Evolutionary conservation across 2,888 invertebrate species (phyloP).

Genomic region (Copidosoma aretas): DNA sequence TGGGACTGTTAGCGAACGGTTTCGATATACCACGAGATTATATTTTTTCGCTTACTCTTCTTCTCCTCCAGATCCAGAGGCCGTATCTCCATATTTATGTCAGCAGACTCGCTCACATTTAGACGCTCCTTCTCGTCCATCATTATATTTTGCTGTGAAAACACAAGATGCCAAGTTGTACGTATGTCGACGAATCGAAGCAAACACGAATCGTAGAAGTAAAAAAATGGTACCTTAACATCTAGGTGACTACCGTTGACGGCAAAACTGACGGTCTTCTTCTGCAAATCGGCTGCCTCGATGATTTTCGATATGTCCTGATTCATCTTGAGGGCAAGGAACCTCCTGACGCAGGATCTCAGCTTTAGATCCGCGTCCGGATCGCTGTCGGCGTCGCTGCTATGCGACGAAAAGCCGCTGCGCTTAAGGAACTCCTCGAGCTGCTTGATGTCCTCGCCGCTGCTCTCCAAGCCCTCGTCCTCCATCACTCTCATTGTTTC

Average conservation of each 20-base stretch:
- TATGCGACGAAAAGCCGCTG: slow-evolving; percentile 71
- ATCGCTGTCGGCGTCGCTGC: slow-evolving; percentile 70
- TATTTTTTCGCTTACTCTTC: slow-evolving; percentile 45
- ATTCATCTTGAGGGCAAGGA: slow-evolving; percentile 74
- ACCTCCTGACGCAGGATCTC: slow-evolving; percentile 75
- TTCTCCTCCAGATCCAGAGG: slow-evolving; percentile 69
- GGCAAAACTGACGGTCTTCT: slow-evolving; percentile 81
- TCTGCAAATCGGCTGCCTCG: slow-evolving; percentile 67
- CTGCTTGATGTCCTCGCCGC: slow-evolving; percentile 71
- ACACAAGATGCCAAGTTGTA: not conserved
- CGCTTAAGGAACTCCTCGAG: slow-evolving; percentile 75
- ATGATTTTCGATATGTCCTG: slow-evolving; percentile 71
- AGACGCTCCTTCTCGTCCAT: slow-evolving; percentile 42
- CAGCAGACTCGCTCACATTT: slow-evolving; percentile 44
- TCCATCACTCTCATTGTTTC: slow-evolving; percentile 55
- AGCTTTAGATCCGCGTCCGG: slow-evolving; percentile 76
- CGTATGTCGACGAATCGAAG: too few relatives aligned
- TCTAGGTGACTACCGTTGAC: slow-evolving; percentile 65
- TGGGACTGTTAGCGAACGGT: not conserved
- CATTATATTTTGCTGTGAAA: slow-evolving; percentile 37
- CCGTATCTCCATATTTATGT: slow-evolving; percentile 61
- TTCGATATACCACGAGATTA: not conserved
- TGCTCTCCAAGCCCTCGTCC: slow-evolving; percentile 55
- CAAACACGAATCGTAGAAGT: slow-evolving; percentile 1
- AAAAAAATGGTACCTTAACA: slow-evolving; percentile 59